Base-by-base conservation (phyloP, 1,140 invertebrate genomes). In the Caenorhabditis inopinata region DNA sequence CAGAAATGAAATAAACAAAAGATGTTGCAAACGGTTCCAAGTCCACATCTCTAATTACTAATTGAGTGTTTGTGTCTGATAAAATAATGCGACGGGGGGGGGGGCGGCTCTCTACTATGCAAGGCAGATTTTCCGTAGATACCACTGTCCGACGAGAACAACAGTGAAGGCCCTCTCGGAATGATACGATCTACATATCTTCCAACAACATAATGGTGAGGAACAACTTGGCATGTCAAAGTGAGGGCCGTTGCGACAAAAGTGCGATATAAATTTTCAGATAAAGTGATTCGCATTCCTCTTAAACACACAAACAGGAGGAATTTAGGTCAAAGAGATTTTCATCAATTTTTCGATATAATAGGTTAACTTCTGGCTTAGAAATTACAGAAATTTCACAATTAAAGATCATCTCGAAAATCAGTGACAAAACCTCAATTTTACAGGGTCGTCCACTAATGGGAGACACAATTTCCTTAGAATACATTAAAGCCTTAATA, bases 121-220 rank as follows among this genome's bases (percentile, higher is more conserved):
- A 68, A 68, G n/a, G 12, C 32, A 68, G 58, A 68, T 68, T 25
- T 68, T 21, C 32, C 21, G 25, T 38, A 68, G 58, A 68, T 68
- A 68, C 58, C 58, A 42, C 58, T 29, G 14, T 14, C 7, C 2
- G 5, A 32, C 32, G 58, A 68, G 58, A 68, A 68, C 58, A 68
- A 68, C 58, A 68, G 51, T 32, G 18, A 51, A 58, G 53, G 16
- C 27, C 53, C 32, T 38, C 32, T 51, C 25, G 58, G 58, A 38
- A 68, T 21, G 58, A 68, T 68, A 68, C 58, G n/a, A 68, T 68
- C 58, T 68, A 68, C 58, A 68, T 58, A 68, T 68, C 32, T 68
- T 68, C 58, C 9, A 68, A 68, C 58, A 68, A 68, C 58, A 42
- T 16, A 21, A 29, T 32, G 58, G 27, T 6, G 58, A 68, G 27